Percentiles rank a stretch among this genome's conserved stretches.
Evolutionary conservation across 2,888 invertebrate genomes (phyloP).

Genomic region (Bembecia ichneumoniformis): DNA sequence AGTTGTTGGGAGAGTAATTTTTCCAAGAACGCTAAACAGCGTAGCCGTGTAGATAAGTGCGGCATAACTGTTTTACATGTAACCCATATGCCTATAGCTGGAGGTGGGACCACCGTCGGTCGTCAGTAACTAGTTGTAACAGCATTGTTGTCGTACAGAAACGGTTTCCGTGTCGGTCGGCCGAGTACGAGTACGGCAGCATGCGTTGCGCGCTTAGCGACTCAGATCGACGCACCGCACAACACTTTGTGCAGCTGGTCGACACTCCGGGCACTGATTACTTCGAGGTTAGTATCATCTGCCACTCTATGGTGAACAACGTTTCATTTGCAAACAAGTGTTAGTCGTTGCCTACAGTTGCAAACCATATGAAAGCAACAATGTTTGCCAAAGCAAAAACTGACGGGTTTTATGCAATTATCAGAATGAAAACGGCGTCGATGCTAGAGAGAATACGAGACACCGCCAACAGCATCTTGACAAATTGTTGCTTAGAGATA

Average conservation of each 20-base stretch:
- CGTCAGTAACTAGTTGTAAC: background rate
- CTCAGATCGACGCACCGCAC: slow-evolving; percentile 88
- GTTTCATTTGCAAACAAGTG: background rate
- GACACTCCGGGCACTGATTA: slow-evolving; percentile 80
- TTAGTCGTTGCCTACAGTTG: too few relatives aligned
- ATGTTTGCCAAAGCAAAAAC: too few relatives aligned
- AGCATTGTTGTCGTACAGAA: slow-evolving; percentile 66
- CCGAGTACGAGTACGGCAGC: slow-evolving; percentile 94
- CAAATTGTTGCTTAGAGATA: too few relatives aligned
- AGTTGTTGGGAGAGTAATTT: too few relatives aligned
- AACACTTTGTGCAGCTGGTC: slow-evolving; percentile 90
- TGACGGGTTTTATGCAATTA: too few relatives aligned
- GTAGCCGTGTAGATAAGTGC: background rate
- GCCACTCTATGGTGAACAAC: background rate
- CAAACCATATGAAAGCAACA: too few relatives aligned
- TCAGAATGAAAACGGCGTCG: too few relatives aligned
- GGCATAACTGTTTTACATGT: background rate
- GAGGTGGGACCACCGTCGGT: background rate
- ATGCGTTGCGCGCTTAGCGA: slow-evolving; percentile 93
- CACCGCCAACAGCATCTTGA: too few relatives aligned
- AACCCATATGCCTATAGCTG: background rate
- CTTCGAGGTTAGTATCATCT: slow-evolving; percentile 45
- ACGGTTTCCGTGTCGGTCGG: slow-evolving; percentile 91
- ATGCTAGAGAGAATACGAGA: too few relatives aligned
- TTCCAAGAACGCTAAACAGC: too few relatives aligned